Base-by-base conservation (phyloP, 2,888 invertebrate genomes). In the Dendrolimus houi region DNA sequence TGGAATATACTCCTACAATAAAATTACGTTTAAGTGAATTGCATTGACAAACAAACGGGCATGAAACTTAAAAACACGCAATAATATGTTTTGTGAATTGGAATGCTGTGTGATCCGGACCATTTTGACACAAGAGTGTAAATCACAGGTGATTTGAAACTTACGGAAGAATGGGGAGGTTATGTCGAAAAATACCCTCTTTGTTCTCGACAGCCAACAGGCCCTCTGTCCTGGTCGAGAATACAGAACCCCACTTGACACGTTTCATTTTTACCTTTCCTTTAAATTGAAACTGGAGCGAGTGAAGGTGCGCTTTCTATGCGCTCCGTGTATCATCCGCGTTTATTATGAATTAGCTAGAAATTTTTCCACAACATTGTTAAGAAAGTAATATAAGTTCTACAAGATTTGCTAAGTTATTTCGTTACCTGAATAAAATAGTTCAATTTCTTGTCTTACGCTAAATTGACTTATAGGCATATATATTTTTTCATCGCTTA, bases 211-310 rank as follows among this genome's bases (percentile, higher is more conserved):
- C 83, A 79, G 79, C 75, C 77, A 83, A 81, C 82, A 79, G 81
- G 76, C 81, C 76, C 74, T 79, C 75, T 71, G 72, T 75, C 74
- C 72, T 71, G 72, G 70, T 71, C 60, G 74, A 83, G 84, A 77
- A 81, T 80, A 81, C 77, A 74, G 77, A 83, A 83, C 81, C 83
- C 81, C 83, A 83, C 87, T 87, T 86, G 87, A 87, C 87, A 86
- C 81, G 83, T 76, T 87, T 85, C 81, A 83, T 84, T 87, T 84
- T 86, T 85, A 81, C 84, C 84, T 83, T 83, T 81, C 77, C 81
- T 77, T 85, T 75, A 81, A 87, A 83, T 83, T 81, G 79, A 81
- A 84, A 83, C 79, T 78, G 77, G 80, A 79, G 69, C 80, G 74
- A 77, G 47, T 47, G 47, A 29, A 77, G 77, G 75, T 72, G 72